Evolutionary conservation across 2,888 invertebrate genomes (phyloP).

Genomic region (Incurvaria masculella): DNA sequence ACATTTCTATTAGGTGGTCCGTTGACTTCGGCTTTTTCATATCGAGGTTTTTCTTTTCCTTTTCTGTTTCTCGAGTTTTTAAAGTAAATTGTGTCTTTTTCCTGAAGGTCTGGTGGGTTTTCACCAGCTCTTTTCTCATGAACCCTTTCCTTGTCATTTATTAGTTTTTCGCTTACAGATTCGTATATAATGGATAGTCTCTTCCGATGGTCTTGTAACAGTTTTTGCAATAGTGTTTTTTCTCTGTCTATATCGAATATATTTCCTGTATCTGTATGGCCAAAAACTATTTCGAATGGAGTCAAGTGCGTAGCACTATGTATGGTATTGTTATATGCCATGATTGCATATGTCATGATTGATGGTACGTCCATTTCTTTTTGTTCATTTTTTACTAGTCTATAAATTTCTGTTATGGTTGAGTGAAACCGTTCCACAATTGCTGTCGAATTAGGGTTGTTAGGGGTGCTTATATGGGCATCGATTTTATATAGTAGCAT

Average conservation of each 20-base stretch:
- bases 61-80: not conserved
- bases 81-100: not conserved
- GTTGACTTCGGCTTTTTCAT: not conserved
- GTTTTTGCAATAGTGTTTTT: not conserved
- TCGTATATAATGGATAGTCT: no score
- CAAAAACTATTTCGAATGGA: constrained; percentile 4
- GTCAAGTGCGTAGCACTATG: constrained; percentile 1
- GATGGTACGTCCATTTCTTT: constrained; percentile 1
- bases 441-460: not conserved
- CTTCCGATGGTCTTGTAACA: not conserved
- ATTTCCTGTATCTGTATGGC: constrained; percentile 1
- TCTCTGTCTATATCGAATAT: not conserved
- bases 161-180: no score
- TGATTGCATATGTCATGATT: constrained; percentile 2
- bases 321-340: constrained; percentile 4
- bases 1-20: not conserved
- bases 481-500: not conserved
- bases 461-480: not conserved
- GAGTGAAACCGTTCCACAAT: not conserved
- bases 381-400: constrained; percentile 1
- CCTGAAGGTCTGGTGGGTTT: no score
- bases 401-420: not conserved
- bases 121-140: no score
- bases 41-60: not conserved
- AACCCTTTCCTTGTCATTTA: no score